Conservation (phyloP, 2,797 vertebrate species). For the Rhynchotus rufescens region DNA sequence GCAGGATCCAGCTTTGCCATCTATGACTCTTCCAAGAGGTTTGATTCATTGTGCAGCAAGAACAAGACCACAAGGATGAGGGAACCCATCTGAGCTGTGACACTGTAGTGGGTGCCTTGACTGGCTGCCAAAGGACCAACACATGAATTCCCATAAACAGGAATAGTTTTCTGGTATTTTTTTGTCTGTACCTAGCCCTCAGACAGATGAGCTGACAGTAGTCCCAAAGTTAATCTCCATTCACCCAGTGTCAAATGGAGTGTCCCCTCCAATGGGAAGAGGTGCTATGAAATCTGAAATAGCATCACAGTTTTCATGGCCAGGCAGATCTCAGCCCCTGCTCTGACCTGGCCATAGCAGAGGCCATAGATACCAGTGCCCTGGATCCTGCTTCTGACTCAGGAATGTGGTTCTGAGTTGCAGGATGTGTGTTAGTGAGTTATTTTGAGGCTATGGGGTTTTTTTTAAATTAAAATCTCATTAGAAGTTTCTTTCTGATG, state of each 20-base stretch:
- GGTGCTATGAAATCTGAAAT: not conserved
- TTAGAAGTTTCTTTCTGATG: not conserved
- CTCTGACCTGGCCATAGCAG: not conserved
- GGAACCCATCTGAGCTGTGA: not conserved
- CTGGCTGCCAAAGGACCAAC: not conserved
- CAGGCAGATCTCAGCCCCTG: not conserved
- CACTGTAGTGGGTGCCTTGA: accelerated
- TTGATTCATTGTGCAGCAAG: not conserved
- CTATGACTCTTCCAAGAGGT: accelerated
- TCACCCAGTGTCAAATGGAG: not conserved
- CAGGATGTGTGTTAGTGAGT: not conserved
- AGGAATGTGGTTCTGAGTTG: not conserved
- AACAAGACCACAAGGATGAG: not conserved
- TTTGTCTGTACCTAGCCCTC: not conserved
- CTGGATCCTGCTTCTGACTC: not conserved
- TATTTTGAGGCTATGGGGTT: not conserved
- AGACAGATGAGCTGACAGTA: not conserved
- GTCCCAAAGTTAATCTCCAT: not conserved
- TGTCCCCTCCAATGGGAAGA: not conserved
- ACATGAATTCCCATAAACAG: not conserved
- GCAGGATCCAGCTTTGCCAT: not conserved
- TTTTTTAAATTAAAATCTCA: not conserved
- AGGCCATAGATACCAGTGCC: not conserved
- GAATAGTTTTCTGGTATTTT: not conserved
- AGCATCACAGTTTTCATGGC: not conserved